Conservation (phyloP, 2,888 invertebrate species). For the Microdon myrmicae region DNA sequence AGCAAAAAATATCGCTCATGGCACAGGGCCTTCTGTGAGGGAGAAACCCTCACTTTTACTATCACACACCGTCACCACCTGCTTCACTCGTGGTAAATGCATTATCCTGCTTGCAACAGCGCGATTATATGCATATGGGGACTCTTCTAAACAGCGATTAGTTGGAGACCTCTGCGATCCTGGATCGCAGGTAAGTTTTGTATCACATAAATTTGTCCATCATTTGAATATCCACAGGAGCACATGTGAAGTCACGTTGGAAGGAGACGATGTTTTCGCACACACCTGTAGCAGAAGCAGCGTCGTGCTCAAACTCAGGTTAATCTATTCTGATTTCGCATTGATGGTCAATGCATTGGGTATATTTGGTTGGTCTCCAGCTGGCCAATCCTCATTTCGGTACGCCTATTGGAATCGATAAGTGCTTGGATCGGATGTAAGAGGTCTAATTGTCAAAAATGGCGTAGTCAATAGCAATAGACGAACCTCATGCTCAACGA, state of each 20-base stretch:
- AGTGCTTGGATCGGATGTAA: conserved; percentile 11
- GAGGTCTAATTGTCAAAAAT: conserved; percentile 14
- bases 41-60: too few species aligned
- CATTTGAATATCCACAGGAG: conserved; percentile 13
- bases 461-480: conserved; percentile 10
- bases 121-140: conserved; percentile 17
- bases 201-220: conserved; percentile 13
- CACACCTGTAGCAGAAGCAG: conserved; percentile 12
- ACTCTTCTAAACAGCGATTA: neutral
- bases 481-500: conserved; percentile 23
- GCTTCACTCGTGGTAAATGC: too few species aligned
- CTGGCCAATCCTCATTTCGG: neutral
- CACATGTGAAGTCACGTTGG: conserved; percentile 14
- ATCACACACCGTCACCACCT: too few species aligned
- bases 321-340: neutral
- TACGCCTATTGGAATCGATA: neutral
- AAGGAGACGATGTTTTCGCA: conserved; percentile 18
- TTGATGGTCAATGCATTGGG: conserved; percentile 9
- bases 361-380: conserved; percentile 3
- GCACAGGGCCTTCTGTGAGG: too few species aligned
- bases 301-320: conserved; percentile 7
- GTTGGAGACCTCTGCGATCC: conserved; percentile 31
- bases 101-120: conserved; percentile 12
- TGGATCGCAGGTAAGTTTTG: conserved; percentile 36
- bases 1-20: too few species aligned